These are phyloP conservation scores for Oplegnathus fasciatus DNA, from an alignment of 2,113 vertebrate species.

Conservation along the genomic window DNA sequence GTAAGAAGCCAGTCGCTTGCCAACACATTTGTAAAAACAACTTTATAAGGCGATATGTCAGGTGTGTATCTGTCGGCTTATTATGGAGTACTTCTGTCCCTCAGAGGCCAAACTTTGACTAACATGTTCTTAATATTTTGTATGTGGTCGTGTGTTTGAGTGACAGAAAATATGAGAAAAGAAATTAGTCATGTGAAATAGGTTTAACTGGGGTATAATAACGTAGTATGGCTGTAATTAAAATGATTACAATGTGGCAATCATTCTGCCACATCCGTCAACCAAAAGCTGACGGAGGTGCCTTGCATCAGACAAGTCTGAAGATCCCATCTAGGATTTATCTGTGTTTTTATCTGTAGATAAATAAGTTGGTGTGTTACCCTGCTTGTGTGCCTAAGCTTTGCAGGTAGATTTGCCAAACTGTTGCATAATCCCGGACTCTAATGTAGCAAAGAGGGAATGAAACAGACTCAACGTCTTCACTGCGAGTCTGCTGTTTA, in stretches of 20 bases:
- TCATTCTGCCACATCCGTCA: conserved; percentile 10
- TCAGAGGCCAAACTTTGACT: neutral
- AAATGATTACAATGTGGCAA: conserved; percentile 35
- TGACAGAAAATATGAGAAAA: neutral
- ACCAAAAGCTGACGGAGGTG: neutral
- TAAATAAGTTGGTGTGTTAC: neutral
- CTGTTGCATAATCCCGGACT: conserved; percentile 42
- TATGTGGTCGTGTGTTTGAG: neutral
- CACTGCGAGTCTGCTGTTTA: conserved; percentile 29
- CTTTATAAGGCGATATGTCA: neutral
- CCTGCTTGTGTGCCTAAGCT: conserved; percentile 2
- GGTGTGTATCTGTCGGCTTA: neutral
- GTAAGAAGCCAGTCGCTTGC: too few species aligned
- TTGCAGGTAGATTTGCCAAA: conserved; percentile 11
- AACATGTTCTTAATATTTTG: too few species aligned
- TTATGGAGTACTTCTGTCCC: neutral
- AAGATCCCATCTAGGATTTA: neutral
- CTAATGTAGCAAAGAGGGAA: conserved; percentile 27
- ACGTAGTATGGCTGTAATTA: conserved; percentile 9
- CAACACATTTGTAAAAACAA: neutral
- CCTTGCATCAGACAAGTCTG: neutral
- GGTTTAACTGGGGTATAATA: conserved; percentile 11
- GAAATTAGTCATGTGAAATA: neutral
- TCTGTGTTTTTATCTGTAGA: neutral
- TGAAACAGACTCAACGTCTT: conserved; percentile 21